Evolutionary conservation across 64 coral and sea anemone species (phyloP).

Genomic region (Porites australiensis): DNA sequence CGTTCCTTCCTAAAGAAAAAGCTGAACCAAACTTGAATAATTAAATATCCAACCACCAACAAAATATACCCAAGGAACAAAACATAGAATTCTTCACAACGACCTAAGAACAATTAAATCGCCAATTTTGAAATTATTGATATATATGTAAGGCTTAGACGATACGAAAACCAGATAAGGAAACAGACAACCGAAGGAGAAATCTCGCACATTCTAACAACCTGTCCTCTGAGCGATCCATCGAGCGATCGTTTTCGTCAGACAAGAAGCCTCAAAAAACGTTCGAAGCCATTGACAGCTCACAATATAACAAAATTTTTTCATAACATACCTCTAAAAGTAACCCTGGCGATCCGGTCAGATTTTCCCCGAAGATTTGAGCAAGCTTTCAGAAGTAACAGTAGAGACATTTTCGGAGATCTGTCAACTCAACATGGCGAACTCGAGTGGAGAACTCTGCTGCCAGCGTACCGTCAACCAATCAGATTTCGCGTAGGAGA

Average conservation of each 20-base stretch:
- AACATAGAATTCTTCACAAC: not conserved
- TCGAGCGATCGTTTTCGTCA: not conserved
- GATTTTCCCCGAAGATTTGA: constrained; percentile 92
- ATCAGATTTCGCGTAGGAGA: constrained; percentile 71
- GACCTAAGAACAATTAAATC: not conserved
- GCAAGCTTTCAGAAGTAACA: constrained; percentile 97
- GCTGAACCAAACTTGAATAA: constrained; percentile 43
- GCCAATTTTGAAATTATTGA: not conserved
- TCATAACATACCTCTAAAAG: constrained; percentile 91
- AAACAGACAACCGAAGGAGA: not conserved
- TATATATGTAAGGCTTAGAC: not conserved
- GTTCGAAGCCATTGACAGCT: constrained; percentile 26
- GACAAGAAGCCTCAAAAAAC: constrained; percentile 29
- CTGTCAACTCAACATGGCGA: constrained; percentile 75
- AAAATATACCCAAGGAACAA: not conserved
- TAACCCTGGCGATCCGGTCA: constrained; percentile 96
- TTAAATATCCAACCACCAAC: constrained; percentile 22
- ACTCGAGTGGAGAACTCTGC: constrained; percentile 72
- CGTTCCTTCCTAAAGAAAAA: not conserved
- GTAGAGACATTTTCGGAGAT: constrained; percentile 91
- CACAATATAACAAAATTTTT: not conserved
- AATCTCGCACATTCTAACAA: not conserved
- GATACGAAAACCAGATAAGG: not conserved
- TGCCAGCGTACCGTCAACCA: constrained; percentile 48
- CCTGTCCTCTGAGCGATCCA: not conserved